Evolutionary conservation across 2,888 invertebrate genomes (phyloP), one percentile per base, ranked within the genome.

Genomic region (Amphipoea lucens): DNA sequence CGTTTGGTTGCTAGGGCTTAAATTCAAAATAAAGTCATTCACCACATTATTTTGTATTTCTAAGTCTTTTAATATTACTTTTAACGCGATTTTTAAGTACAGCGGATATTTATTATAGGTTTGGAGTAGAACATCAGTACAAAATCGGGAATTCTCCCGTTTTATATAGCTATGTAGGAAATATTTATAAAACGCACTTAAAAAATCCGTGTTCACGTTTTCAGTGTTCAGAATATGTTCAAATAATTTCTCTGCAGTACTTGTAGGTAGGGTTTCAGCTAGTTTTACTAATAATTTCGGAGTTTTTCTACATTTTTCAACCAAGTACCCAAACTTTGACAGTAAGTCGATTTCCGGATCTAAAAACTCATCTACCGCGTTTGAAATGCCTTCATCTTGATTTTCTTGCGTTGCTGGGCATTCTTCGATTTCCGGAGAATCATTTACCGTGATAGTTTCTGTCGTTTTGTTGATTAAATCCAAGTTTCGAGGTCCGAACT

Each of bases 41-140:
- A 96, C 29, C 0, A 95, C 76, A 75, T 90, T 91, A 63, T 82
- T 91, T 4, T 93, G 87, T 54, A 94, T 87, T 4, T 91, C 84
- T 0, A 80, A 54, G 73, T 95, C 93, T 85, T 91, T 92, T 2
- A 95, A 75, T 45, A 96, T 54, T 4, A 81, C 74, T 74, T 86
- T 83, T 17, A 96, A 68, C 17, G 94, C 72, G 6, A 83, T 83
- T 84, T 89, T 90, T 76, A 94, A 94, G 9, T 89, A 68, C 4
- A 86, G 57, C 0, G 92, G 90, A 54, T 91, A 89, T 11, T 72
- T 81, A 78, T 89, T 91, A 23, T 87, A 86, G 0, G 90, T 91
- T 90, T 91, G 92, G 0, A 93, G 45, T 3, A 96, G 79, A 51
- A 96, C 78, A 83, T 96, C 94, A 12, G 94, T 85, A 2, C 92